Conservation (phyloP, 2,888 invertebrate genomes). For the Dynastes grantii region DNA sequence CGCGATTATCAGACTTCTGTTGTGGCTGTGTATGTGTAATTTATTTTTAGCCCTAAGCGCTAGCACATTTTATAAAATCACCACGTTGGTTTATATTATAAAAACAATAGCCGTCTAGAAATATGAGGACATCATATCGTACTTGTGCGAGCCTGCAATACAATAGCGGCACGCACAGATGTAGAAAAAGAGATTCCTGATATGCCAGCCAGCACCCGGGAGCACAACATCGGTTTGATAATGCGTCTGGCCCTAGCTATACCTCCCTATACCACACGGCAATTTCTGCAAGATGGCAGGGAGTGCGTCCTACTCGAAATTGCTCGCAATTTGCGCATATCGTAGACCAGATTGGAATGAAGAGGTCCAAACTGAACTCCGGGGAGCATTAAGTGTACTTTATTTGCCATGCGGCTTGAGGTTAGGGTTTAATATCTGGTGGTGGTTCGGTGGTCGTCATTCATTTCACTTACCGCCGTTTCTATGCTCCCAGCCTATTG, state of each 20-base stretch:
- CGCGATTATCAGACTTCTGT: neutral
- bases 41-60: slow-evolving; percentile 2
- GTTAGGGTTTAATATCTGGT: slow-evolving; percentile 70
- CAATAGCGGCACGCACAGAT: slow-evolving; percentile 35
- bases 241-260: slow-evolving; percentile 16
- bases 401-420: slow-evolving; percentile 68
- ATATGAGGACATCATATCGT: slow-evolving; percentile 19
- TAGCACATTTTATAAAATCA: slow-evolving; percentile 13
- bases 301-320: slow-evolving; percentile 46
- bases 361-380: slow-evolving; percentile 61
- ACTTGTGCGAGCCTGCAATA: slow-evolving; percentile 32
- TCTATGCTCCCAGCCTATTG: slow-evolving; percentile 62
- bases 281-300: slow-evolving; percentile 43
- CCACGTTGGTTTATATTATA: slow-evolving; percentile 26
- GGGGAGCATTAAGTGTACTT: slow-evolving; percentile 68
- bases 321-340: slow-evolving; percentile 56
- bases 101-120: slow-evolving; percentile 21
- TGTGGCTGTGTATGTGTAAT: neutral
- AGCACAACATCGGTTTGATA: slow-evolving; percentile 40
- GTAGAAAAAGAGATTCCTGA: slow-evolving; percentile 34
- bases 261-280: slow-evolving; percentile 33
- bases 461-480: slow-evolving; percentile 67
- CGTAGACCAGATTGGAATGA: slow-evolving; percentile 60
- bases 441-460: slow-evolving; percentile 69
- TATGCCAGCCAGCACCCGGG: slow-evolving; percentile 18